A percentile compares a stretch with the other conserved stretches of the same genome.
Evolutionary conservation across 2,888 invertebrate genomes (phyloP).

Genomic region (Xestia rhomboidea): DNA sequence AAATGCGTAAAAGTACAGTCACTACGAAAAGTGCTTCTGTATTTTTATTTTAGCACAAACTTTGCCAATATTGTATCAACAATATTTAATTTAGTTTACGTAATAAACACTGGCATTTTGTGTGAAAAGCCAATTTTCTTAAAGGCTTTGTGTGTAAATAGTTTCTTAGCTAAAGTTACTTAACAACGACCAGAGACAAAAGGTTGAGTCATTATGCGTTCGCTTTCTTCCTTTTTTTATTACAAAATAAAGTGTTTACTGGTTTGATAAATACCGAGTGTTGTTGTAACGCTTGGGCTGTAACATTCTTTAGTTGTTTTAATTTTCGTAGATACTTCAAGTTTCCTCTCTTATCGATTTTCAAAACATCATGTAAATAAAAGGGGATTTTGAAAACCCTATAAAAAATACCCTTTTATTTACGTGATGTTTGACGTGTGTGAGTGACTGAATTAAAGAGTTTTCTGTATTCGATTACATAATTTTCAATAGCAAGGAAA

Average conservation of each 20-base stretch:
- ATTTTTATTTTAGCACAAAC: background rate
- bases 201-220: slow-evolving; percentile 34
- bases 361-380: background rate
- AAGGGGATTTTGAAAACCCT: background rate
- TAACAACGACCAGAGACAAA: slow-evolving; percentile 48
- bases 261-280: slow-evolving; percentile 1
- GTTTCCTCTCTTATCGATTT: background rate
- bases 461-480: background rate
- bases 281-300: background rate
- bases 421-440: background rate
- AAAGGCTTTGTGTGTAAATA: slow-evolving; percentile 41
- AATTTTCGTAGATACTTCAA: background rate
- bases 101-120: slow-evolving; percentile 45
- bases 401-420: background rate
- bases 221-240: slow-evolving; percentile 35
- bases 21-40: slow-evolving; percentile 4
- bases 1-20: slow-evolving; percentile 8
- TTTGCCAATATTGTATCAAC: slow-evolving; percentile 4
- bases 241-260: slow-evolving; percentile 19
- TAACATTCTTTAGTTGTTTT: slow-evolving; percentile 4
- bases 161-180: slow-evolving; percentile 50
- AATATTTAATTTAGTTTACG: slow-evolving; percentile 29
- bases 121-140: slow-evolving; percentile 52
- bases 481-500: background rate
- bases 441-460: background rate